Evolutionary conservation across 2,888 invertebrate species (phyloP).

Genomic region (Kuschelorhynchus macadamiae): DNA sequence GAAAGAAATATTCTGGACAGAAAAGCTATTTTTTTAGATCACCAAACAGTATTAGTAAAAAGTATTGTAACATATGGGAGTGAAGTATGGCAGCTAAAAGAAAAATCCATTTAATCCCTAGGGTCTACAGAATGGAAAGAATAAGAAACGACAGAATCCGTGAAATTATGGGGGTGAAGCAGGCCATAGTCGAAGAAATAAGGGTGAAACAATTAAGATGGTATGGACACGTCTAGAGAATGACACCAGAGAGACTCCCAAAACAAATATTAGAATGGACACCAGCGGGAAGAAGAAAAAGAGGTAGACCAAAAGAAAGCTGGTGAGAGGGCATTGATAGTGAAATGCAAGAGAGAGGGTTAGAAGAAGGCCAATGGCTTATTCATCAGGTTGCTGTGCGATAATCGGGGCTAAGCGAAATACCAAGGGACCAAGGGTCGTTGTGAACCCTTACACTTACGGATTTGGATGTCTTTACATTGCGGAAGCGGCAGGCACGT

Average conservation of each 20-base stretch:
- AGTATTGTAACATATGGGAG: conserved; percentile 10
- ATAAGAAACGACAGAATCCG: conserved; percentile 12
- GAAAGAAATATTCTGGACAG: background rate
- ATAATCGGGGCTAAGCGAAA: too few relatives aligned
- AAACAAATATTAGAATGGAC: too few relatives aligned
- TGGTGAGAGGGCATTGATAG: too few relatives aligned
- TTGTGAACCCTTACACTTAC: too few relatives aligned
- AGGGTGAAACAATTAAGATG: conserved; percentile 1
- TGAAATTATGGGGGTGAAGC: background rate
- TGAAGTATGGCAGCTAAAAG: conserved; percentile 8
- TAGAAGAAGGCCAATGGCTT: background rate
- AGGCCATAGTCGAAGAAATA: background rate
- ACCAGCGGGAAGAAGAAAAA: conserved; percentile 10
- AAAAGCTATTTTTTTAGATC: background rate
- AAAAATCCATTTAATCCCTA: background rate
- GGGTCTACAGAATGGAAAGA: background rate
- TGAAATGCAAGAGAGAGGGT: background rate
- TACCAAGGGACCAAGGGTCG: too few relatives aligned
- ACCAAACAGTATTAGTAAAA: conserved; percentile 13
- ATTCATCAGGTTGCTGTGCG: too few relatives aligned
- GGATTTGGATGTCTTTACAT: too few relatives aligned
- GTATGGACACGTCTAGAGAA: conserved; percentile 11
- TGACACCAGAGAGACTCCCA: background rate
- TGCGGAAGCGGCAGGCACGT: too few relatives aligned
- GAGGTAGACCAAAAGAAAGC: too few relatives aligned